phyloP scores from a whole-genome alignment of 2,888 invertebrate genomes.

The Tenthredo mesomela region DNA sequence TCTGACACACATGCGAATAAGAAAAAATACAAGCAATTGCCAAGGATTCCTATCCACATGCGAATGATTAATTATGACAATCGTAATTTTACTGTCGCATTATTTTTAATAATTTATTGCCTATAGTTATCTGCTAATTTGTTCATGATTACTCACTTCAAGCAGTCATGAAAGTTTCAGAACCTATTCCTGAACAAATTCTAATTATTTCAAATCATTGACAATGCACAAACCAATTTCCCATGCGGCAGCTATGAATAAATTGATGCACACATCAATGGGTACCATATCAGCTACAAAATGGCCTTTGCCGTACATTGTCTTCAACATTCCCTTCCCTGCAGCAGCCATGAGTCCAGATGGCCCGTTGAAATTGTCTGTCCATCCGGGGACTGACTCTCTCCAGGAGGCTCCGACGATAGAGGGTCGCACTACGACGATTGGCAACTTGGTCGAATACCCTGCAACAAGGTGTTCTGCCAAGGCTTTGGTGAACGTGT shows the following conservation, averaged over 20 bases:
- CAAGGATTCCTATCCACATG: no score
- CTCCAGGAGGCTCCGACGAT: not conserved
- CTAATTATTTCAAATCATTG: not conserved
- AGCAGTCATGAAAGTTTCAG: no score
- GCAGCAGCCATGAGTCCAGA: not conserved
- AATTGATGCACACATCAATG: conserved; percentile 92
- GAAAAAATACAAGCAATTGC: no score
- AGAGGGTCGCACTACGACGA: conserved; percentile 17
- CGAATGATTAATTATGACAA: no score
- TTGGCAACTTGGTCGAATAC: not conserved
- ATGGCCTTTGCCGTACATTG: not conserved
- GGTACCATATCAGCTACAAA: conserved; percentile 90
- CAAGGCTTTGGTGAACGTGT: conserved; percentile 24
- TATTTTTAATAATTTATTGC: no score
- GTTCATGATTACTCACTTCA: no score
- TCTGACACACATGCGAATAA: no score
- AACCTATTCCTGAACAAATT: no score
- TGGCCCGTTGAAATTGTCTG: not conserved
- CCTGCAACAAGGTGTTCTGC: not conserved
- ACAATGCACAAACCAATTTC: conserved; percentile 78
- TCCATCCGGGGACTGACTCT: conserved; percentile 24
- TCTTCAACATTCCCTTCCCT: not conserved
- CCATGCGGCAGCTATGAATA: conserved; percentile 91
- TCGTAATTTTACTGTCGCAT: no score
- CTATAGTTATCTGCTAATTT: no score